These are phyloP conservation scores for Drosophila meridionalis DNA, from an alignment of 2,888 invertebrate genomes.

Conservation along the genomic window DNA sequence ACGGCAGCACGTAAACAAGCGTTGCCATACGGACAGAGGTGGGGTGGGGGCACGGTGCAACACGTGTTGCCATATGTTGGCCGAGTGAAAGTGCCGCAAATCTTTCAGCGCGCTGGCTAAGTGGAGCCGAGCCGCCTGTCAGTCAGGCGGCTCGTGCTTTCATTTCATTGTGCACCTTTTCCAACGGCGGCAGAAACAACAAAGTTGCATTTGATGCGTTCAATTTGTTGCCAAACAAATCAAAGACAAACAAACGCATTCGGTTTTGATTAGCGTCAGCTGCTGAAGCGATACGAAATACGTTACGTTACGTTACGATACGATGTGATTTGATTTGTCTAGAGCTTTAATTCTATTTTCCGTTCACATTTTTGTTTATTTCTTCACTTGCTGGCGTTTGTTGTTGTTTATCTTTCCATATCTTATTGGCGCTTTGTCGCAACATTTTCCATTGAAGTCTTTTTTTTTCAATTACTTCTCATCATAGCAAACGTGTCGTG, in stretches of 20 bases:
- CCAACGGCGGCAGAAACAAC: conserved; percentile 22
- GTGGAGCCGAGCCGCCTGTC: conserved; percentile 57
- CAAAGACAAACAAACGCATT: conserved; percentile 63
- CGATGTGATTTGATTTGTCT: conserved; percentile 52
- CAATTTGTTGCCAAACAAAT: conserved; percentile 81
- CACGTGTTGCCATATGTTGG: conserved; percentile 74
- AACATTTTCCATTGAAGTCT: conserved; percentile 66
- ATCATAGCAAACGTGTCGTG: conserved; percentile 29
- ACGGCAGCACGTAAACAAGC: conserved; percentile 70
- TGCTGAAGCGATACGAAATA: conserved; percentile 69
- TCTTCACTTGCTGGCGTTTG: conserved; percentile 61
- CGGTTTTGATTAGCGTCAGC: conserved; percentile 73
- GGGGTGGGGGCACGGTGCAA: conserved; percentile 30
- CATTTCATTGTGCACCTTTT: conserved; percentile 55
- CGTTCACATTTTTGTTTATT: conserved; percentile 45
- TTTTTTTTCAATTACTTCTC: conserved; percentile 42
- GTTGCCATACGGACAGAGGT: not conserved
- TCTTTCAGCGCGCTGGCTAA: conserved; percentile 68
- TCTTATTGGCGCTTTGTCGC: conserved; percentile 72
- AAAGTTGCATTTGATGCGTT: conserved; percentile 69
- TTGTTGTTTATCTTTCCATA: conserved; percentile 64
- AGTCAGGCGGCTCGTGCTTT: conserved; percentile 57
- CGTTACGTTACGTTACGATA: conserved; percentile 54
- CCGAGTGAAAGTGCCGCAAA: conserved; percentile 74
- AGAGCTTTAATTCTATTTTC: conserved; percentile 37